Percentiles rank a stretch among this genome's conserved stretches.
Evolutionary conservation across 1,140 invertebrate genomes (phyloP).

Genomic region (Drosophila athabasca): DNA sequence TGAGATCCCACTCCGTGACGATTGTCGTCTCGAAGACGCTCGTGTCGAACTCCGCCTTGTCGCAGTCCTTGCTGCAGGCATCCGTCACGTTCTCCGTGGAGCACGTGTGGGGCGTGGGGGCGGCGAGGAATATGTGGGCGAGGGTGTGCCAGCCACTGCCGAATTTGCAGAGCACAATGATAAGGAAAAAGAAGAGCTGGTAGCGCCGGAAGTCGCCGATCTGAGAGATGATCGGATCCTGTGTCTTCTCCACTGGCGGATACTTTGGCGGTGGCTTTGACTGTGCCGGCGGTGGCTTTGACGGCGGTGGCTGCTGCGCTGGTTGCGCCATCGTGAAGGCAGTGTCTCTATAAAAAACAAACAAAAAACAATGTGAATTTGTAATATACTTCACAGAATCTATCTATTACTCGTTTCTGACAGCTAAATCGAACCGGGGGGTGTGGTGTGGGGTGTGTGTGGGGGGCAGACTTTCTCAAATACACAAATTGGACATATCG

Average conservation of each 20-base stretch:
- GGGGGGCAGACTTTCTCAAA: conserved; percentile 37
- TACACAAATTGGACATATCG: conserved; percentile 46
- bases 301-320: background rate
- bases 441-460: background rate
- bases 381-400: background rate
- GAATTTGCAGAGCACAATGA: conserved; percentile 88
- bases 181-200: conserved; percentile 88
- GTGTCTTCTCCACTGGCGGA: conserved; percentile 36
- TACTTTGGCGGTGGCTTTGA: background rate
- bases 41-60: conserved; percentile 86
- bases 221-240: conserved; percentile 60
- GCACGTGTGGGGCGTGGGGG: conserved; percentile 84
- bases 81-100: conserved; percentile 78
- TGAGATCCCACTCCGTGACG: conserved; percentile 89
- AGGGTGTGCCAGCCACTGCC: conserved; percentile 89
- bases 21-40: conserved; percentile 89
- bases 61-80: conserved; percentile 85
- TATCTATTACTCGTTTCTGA: background rate
- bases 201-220: conserved; percentile 89
- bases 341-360: background rate
- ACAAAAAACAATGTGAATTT: background rate
- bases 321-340: too few relatives aligned
- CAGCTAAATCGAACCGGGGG: background rate
- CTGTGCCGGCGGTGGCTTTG: background rate
- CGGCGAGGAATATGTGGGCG: conserved; percentile 87